Base-by-base conservation (phyloP, 2,888 invertebrate species). In the Sarcophaga rosellei region DNA sequence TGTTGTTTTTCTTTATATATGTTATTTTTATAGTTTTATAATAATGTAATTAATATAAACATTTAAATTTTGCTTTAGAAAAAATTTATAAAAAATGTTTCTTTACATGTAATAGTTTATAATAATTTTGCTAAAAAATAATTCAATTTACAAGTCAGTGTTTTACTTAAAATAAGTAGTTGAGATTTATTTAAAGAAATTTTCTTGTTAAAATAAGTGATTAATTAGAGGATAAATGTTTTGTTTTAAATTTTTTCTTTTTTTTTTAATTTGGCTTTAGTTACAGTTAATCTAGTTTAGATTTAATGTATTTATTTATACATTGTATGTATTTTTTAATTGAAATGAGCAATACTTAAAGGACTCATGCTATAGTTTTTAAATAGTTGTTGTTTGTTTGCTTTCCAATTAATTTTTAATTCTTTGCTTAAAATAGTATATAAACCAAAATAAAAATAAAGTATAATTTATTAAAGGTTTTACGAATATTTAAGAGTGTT, bases 1-100 rank as follows among this genome's bases (percentile, higher is more conserved):
- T 35, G 8, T 35, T 35, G 35, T 35, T 35, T 35, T 35, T 35
- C 35, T 35, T 35, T 35, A 35, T 25, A 35, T 35, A 35, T 35
- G 35, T 15, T 74, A 57, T 82, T 68, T 70, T 57, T 77, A 69
- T 45, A 81, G 44, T 72, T 81, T 74, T 77, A 76, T 86, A 61
- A 62, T 72, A 70, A 44, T 79, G 17, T 17, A 17, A 83, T 79
- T 79, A 53, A 53, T 53, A 72, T 81, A 78, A 70, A 84, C 81
- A 84, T 70, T 68, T 68, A 80, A 79, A 73, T 77, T 81, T 76
- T 17, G 61, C 68, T 85, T 82, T 81, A 79, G 79, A 85, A 87
- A 84, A 87, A 87, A 72, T 72, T 81, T 84, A 78, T 79, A 79
- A 84, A 78, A 86, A 87, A 84, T 57, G 44, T 59, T 68, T 75